phyloP scores from a whole-genome alignment of 1,140 invertebrate species.

The Colletes latitarsis region DNA sequence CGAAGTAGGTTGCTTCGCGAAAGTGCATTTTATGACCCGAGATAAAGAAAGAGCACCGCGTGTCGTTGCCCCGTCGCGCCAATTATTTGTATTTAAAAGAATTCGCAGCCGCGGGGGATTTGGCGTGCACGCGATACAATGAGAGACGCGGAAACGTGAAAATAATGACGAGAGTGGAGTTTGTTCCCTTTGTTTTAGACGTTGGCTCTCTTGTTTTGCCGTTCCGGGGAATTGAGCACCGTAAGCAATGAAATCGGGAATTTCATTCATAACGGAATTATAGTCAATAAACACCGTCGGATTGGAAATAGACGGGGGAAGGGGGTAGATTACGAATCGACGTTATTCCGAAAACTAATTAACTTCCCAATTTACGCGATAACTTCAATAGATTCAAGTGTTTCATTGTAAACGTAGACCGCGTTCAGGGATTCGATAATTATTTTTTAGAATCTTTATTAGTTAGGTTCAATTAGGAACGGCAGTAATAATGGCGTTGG shows the following conservation, averaged over 20 bases:
- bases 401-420: too few species aligned
- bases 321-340: too few species aligned
- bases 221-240: neutral
- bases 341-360: too few species aligned
- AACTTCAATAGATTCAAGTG: too few species aligned
- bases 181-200: neutral
- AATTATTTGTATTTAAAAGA: slow-evolving; percentile 2
- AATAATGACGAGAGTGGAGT: neutral
- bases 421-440: too few species aligned
- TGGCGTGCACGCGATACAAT: neutral
- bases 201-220: neutral
- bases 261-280: neutral
- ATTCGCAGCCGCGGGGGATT: neutral
- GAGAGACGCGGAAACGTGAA: neutral
- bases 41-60: neutral
- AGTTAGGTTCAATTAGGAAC: too few species aligned
- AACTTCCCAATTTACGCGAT: too few species aligned
- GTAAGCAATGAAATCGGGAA: neutral
- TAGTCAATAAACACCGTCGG: neutral
- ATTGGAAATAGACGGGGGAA: too few species aligned
- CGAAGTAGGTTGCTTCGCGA: neutral
- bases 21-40: neutral
- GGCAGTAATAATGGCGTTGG: too few species aligned
- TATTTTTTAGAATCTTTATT: too few species aligned
- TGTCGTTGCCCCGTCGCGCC: neutral